Evolutionary conservation across 2,888 invertebrate species (phyloP), one percentile per base, ranked within the genome.

Genomic region (Spatulosminthurus flaviceps): DNA sequence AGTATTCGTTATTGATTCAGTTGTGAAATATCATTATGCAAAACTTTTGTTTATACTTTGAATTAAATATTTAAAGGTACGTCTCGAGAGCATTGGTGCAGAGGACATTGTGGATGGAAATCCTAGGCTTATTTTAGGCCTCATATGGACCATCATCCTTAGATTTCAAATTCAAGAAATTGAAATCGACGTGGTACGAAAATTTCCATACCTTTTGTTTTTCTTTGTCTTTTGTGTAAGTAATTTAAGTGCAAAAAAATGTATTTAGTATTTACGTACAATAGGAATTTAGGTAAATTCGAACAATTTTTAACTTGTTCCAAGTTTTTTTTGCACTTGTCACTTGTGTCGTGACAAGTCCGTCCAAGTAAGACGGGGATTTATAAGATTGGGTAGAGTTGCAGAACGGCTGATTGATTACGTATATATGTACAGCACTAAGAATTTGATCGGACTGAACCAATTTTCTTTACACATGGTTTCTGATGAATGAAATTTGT

Each of bases 101-200:
- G 98, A 98, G 89, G 98, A 99, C 88, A 98, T 99, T 84, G 97
- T 98, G 82, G 98, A 99, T 88, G 96, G 98, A 42, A 98, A 98
- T 90, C 97, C 96, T 66, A 91, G 97, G 73, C 91, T 99, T 83
- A 69, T 29, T 69, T 92, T 99, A 83, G 98, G 98, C 86, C 91
- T 99, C 76, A 97, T 99, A 86, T 99, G 98, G 98, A 99, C 98
- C 81, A 99, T 99, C 87, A 99, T 99, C 89, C 91, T 99, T 84
- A 91, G 98, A 82, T 99, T 99, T 91, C 98, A 98, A 91, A 99
- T 99, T 86, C 98, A 97, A 89, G 97, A 97, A 90, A 97, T 97
- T 86, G 97, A 96, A 89, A 97, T 97, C 86, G 96, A 97, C 88
- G 96, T 96, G 88, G 95, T 95, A 87, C 91, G 93, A 91, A 2